These are phyloP conservation scores for Pantherophis alleghaniensis DNA, from an alignment of 2,797 vertebrate genomes.

Conservation along the genomic window DNA sequence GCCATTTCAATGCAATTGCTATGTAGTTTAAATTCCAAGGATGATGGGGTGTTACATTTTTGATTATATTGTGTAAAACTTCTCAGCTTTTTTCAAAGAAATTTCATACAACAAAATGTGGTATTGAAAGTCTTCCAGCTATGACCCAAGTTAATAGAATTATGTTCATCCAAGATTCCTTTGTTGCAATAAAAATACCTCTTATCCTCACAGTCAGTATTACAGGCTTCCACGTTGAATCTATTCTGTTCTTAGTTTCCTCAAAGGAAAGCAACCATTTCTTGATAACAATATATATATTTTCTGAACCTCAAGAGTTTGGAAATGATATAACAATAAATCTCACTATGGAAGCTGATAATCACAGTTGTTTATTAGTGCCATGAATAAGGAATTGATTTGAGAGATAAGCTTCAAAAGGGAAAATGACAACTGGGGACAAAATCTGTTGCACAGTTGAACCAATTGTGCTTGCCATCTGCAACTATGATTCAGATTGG, in stretches of 20 bases:
- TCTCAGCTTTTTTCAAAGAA: neutral
- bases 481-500: neutral
- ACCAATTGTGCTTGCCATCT: neutral
- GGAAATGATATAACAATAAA: neutral
- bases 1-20: neutral
- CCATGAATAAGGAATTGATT: neutral
- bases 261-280: neutral
- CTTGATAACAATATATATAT: neutral
- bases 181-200: neutral
- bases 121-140: neutral
- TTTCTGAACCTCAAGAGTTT: neutral
- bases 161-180: neutral
- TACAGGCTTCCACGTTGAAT: neutral
- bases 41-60: neutral
- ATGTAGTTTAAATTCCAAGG: neutral
- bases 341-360: neutral
- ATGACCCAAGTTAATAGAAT: neutral
- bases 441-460: neutral
- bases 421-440: neutral
- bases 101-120: neutral
- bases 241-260: neutral
- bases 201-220: neutral
- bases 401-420: neutral
- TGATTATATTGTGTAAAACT: neutral
- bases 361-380: neutral